These are phyloP conservation scores for Plestiodon gilberti DNA, from an alignment of 2,113 vertebrate species.

Conservation along the genomic window DNA sequence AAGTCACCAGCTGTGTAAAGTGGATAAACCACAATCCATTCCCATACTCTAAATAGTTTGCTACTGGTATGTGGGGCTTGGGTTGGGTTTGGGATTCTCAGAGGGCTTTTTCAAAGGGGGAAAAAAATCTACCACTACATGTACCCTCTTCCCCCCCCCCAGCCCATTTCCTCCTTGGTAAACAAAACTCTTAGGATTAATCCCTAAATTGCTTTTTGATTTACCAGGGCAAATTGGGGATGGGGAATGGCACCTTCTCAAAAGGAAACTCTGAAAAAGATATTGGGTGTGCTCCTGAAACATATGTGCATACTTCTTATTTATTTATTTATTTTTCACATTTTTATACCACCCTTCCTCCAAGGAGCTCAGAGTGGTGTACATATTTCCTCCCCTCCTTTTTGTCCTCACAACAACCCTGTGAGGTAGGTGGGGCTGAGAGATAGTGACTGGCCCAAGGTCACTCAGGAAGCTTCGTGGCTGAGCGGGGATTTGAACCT, in stretches of 20 bases:
- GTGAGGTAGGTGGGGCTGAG: no score
- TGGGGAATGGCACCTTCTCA: neutral
- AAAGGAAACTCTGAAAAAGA: neutral
- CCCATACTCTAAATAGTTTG: constrained; percentile 28
- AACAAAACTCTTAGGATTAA: neutral
- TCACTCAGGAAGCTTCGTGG: no score
- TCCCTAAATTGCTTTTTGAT: neutral
- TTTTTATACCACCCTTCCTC: no score
- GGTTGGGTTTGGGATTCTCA: neutral
- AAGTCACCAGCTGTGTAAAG: constrained; percentile 39
- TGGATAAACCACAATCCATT: constrained; percentile 45
- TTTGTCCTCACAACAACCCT: no score
- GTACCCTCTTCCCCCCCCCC: neutral
- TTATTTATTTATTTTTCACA: no score
- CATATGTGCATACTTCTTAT: neutral
- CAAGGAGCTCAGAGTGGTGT: no score
- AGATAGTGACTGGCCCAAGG: no score
- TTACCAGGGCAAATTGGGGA: neutral
- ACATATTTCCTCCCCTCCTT: no score
- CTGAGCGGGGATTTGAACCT: no score
- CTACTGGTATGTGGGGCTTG: neutral
- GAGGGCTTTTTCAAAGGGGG: neutral
- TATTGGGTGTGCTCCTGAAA: neutral
- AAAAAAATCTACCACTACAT: no score
- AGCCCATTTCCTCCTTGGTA: no score